A percentile compares a stretch with the other conserved stretches of the same genome.
phyloP scores from a whole-genome alignment of 2,797 vertebrate species.

The Poeciliopsis paucimaculata region DNA sequence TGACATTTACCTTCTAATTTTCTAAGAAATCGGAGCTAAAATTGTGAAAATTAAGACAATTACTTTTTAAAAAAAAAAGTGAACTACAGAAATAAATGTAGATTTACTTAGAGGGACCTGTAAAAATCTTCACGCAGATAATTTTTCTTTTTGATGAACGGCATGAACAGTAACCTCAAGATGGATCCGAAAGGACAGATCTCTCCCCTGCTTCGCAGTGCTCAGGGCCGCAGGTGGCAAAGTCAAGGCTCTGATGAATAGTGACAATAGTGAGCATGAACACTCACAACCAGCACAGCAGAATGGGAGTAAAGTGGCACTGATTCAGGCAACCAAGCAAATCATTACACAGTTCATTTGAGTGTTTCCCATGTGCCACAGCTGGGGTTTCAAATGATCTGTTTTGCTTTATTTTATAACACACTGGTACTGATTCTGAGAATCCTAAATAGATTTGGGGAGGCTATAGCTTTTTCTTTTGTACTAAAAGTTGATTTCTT shows the following conservation, averaged over 20 bases:
- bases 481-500: conserved; percentile 34
- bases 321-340: conserved; percentile 36
- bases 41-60: neutral
- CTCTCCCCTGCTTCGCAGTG: conserved; percentile 39
- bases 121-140: neutral
- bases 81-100: neutral
- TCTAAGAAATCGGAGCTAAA: neutral
- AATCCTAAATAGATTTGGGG: conserved; percentile 29
- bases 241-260: conserved; percentile 59
- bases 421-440: conserved; percentile 11
- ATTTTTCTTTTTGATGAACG: conserved; percentile 18
- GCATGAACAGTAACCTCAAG: conserved; percentile 12
- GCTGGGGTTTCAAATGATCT: conserved; percentile 39
- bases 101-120: neutral
- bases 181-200: conserved; percentile 21
- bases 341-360: conserved; percentile 35
- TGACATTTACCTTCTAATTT: neutral
- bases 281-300: conserved; percentile 35
- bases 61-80: neutral
- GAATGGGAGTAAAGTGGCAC: conserved; percentile 36
- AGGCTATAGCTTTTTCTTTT: conserved; percentile 21
- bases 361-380: conserved; percentile 36
- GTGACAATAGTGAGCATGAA: conserved; percentile 47
- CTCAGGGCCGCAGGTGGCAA: conserved; percentile 59
- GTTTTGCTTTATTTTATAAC: conserved; percentile 36